Percentiles rank a stretch among this genome's conserved stretches.
phyloP scores from a whole-genome alignment of 2,888 invertebrate species.

The Crocallis elinguaria region DNA sequence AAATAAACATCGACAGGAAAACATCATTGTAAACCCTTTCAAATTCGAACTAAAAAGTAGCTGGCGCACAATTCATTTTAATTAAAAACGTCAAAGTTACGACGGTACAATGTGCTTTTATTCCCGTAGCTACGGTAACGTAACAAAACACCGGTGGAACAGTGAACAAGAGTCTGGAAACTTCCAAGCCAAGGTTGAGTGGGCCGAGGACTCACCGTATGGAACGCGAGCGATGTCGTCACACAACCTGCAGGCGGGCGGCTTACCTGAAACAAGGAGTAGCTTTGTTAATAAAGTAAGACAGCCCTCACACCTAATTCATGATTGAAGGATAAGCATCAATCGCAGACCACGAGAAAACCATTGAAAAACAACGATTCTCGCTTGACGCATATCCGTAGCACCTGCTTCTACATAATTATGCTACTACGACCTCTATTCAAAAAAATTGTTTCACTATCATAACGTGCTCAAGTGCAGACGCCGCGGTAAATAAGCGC shows the following conservation, averaged over 20 bases:
- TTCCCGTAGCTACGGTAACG: background rate
- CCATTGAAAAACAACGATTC: no score
- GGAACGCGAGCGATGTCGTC: conserved; percentile 54
- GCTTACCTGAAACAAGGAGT: conserved; percentile 75
- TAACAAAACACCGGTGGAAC: background rate
- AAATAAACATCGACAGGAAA: background rate
- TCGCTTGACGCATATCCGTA: no score
- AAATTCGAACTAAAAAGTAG: conserved; percentile 4
- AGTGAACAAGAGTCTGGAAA: background rate
- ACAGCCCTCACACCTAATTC: background rate
- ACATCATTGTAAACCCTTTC: no score
- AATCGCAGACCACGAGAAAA: no score
- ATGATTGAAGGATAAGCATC: background rate
- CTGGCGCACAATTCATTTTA: background rate
- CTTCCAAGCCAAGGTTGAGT: conserved; percentile 46
- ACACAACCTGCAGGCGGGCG: conserved; percentile 63
- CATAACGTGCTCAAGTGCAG: no score
- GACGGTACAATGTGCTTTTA: background rate
- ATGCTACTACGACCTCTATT: no score
- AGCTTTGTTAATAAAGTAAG: conserved; percentile 24
- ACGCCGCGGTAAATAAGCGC: no score
- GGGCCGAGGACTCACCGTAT: conserved; percentile 64
- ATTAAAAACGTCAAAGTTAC: background rate
- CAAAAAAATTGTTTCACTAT: no score
- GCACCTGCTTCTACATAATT: no score